phyloP scores from a whole-genome alignment of 2,888 invertebrate species.

The Lamellibrachia columna region DNA sequence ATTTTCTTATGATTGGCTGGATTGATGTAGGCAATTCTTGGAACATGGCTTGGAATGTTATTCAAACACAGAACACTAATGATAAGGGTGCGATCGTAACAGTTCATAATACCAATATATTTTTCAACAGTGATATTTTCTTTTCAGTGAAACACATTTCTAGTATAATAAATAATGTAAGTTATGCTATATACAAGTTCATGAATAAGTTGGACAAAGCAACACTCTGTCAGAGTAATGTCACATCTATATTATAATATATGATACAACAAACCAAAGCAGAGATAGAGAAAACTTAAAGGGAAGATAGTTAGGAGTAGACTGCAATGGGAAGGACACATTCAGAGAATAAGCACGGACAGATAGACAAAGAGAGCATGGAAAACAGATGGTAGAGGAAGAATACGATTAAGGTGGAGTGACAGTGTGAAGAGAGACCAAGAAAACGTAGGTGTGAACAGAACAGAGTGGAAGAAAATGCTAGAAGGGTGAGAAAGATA shows the following conservation, averaged over 20 bases:
- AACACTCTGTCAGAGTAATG: background rate
- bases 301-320: background rate
- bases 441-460: too few relatives aligned
- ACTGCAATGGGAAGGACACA: background rate
- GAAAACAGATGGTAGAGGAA: too few relatives aligned
- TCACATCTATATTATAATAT: background rate
- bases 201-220: background rate
- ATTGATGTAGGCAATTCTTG: background rate
- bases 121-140: background rate
- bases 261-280: background rate
- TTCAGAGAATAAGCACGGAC: too few relatives aligned
- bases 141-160: background rate
- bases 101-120: background rate
- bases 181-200: background rate
- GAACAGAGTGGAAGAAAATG: too few relatives aligned
- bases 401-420: too few relatives aligned
- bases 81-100: background rate
- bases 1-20: background rate
- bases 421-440: too few relatives aligned
- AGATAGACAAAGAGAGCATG: too few relatives aligned
- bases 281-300: background rate
- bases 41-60: background rate
- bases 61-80: background rate
- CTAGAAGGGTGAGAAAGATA: too few relatives aligned
- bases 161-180: background rate